Evolutionary conservation across 2,888 invertebrate genomes (phyloP), one percentile per base, ranked within the genome.

Genomic region (Altica lythri): DNA sequence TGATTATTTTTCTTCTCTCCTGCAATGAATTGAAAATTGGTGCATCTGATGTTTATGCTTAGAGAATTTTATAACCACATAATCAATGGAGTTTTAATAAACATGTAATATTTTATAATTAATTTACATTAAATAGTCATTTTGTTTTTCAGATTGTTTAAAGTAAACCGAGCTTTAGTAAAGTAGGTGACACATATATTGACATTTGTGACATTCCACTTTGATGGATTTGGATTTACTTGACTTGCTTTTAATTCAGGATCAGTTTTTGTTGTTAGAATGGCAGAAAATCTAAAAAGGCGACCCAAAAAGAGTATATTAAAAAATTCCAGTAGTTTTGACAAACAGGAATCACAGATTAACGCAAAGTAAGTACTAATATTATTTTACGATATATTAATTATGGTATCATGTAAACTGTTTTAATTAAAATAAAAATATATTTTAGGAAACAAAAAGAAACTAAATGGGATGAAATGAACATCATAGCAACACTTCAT

Each of bases 381-480:
- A n/a, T n/a, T 9, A 14, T 35, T 16, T 27, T 4, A 27, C 18
- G 5, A 4, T 27, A 2, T 27, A 27, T 8, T n/a, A n/a, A n/a
- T 3, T 13, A 32, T 32, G 30, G 12, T n/a, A 2, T 5, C 16
- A 2, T 34, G n/a, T 8, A 3, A 35, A 35, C 19, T 17, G 8
- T 53, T 42, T 53, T 30, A 8, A 29, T 37, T 29, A 9, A 29
- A 9, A 29, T 4, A 29, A 48, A 25, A 18, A 34, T 34, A 40
- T 30, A 57, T 67, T 63, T 18, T 43, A 74, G 73, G 55, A 72
- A 72, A 60, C 64, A 66, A 13, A 83, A 83, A 68, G 81, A 83
- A 66, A 83, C 93, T 72, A 90, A 94, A 82, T 95, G 93, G 81
- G 99, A 99, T 78, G 99, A 99, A 80, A 92, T 96, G 86, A 99